These are phyloP conservation scores for Teleiodes luculella DNA, from an alignment of 2,888 invertebrate genomes.

Conservation along the genomic window DNA sequence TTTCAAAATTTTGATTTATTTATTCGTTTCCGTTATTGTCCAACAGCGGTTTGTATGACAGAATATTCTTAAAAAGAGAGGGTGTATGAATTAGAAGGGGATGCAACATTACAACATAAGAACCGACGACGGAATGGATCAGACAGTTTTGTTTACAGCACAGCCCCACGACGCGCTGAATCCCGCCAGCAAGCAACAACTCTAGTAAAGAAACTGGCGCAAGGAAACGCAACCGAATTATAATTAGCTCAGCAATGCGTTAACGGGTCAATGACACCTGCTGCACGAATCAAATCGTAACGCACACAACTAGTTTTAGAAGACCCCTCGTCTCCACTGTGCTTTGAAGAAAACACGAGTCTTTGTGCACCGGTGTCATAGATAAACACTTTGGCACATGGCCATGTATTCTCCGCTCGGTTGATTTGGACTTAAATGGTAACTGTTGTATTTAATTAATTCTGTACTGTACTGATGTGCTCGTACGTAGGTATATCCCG, in stretches of 20 bases:
- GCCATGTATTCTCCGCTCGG: constrained; percentile 40
- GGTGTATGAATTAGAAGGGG: too few relatives aligned
- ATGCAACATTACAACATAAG: too few relatives aligned
- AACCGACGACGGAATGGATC: too few relatives aligned
- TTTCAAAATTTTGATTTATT: too few relatives aligned
- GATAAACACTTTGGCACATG: constrained; percentile 45
- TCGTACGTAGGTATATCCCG: too few relatives aligned
- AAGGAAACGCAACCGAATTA: constrained; percentile 59
- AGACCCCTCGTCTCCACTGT: constrained; percentile 32
- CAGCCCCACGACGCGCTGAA: too few relatives aligned
- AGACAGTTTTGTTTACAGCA: too few relatives aligned
- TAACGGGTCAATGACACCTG: constrained; percentile 71
- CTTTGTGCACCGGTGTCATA: constrained; percentile 36
- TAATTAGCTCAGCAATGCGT: constrained; percentile 70
- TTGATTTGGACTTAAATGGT: constrained; percentile 21
- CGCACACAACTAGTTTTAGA: constrained; percentile 33
- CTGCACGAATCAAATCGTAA: constrained; percentile 50
- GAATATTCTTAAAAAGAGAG: too few relatives aligned
- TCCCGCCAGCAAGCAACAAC: not conserved
- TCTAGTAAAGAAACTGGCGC: constrained; percentile 23
- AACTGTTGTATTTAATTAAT: too few relatives aligned
- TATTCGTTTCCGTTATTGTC: too few relatives aligned
- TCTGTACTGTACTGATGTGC: too few relatives aligned
- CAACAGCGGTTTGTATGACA: too few relatives aligned
- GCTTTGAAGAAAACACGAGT: constrained; percentile 24